Evolutionary conservation across 2,888 invertebrate species (phyloP), one percentile per base, ranked within the genome.

Genomic region (Punctoribates punctum): DNA sequence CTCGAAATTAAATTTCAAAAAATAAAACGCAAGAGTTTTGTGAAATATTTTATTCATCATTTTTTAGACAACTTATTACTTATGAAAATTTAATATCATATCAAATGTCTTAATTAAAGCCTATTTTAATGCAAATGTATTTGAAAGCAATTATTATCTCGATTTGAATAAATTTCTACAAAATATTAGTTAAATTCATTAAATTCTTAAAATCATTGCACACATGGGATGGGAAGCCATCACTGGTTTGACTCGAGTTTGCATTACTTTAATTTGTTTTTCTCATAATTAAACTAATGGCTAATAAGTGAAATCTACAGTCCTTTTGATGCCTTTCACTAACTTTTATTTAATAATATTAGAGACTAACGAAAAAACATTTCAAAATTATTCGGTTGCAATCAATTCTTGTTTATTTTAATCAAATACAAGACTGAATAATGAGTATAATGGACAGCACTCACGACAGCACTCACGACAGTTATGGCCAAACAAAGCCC

Each of bases 201-300:
- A 51, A 48, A 48, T 48, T 48, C 51, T 51, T 51, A 20, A n/a
- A 51, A 20, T 51, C 51, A 51, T 51, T 51, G 51, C n/a, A n/a
- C 51, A 51, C 51, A 51, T 9, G 51, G 51, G 51, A 51, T 51
- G n/a, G 5, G n/a, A 13, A 20, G 20, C n/a, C 23, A 25, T 25
- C 15, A 27, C 17, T 17, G 29, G n/a, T 29, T 62, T 57, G 13
- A 42, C 42, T 42, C 9, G 9, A 34, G 70, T 70, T 46, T 23
- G 70, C 70, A 42, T 46, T 70, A 70, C 70, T 70, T 70, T 70
- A 38, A 70, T 70, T 70, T 70, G 42, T 20, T 70, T 46, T 70
- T 70, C 70, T 70, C 70, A 70, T 70, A 70, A 70, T 70, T 70
- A 70, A 42, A 70, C 70, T 70, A 70, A 70, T 70, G 70, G 42